These are phyloP conservation scores for Oreortyx pictus DNA, from an alignment of 2,797 vertebrate species.

Conservation along the genomic window DNA sequence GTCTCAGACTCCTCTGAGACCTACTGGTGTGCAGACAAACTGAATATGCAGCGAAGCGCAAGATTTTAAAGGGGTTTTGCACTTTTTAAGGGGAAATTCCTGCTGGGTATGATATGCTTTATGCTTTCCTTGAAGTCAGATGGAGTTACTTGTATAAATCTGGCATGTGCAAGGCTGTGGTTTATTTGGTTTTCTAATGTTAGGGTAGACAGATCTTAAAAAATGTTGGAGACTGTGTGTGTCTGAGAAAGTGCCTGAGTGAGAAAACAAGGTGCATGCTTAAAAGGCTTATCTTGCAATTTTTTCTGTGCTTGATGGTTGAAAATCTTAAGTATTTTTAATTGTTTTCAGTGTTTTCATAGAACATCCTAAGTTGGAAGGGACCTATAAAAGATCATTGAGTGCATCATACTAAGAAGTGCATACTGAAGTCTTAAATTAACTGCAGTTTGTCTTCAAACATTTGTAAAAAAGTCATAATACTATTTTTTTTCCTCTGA, in stretches of 20 bases:
- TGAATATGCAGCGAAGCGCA: background rate
- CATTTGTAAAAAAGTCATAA: background rate
- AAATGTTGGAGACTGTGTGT: background rate
- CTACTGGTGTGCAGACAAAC: background rate
- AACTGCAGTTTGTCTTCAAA: background rate
- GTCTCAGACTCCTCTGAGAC: background rate
- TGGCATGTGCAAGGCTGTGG: background rate
- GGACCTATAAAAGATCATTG: no score
- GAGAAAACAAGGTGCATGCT: background rate
- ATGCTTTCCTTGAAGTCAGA: background rate
- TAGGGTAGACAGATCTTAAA: background rate
- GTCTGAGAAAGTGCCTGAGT: background rate
- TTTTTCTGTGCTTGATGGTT: background rate
- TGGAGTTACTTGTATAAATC: background rate
- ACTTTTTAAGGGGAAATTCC: background rate
- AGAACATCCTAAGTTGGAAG: no score
- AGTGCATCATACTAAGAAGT: background rate
- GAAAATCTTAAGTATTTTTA: background rate
- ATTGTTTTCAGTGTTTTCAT: background rate
- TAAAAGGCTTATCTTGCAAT: background rate
- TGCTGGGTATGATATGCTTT: background rate
- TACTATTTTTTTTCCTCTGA: background rate
- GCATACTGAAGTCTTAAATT: background rate
- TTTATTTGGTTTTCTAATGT: background rate
- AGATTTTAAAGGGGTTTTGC: background rate